Base-by-base conservation (phyloP, 30 jellyfish, hydroid and myxozoan species). In the Cassiopea xamachana region DNA sequence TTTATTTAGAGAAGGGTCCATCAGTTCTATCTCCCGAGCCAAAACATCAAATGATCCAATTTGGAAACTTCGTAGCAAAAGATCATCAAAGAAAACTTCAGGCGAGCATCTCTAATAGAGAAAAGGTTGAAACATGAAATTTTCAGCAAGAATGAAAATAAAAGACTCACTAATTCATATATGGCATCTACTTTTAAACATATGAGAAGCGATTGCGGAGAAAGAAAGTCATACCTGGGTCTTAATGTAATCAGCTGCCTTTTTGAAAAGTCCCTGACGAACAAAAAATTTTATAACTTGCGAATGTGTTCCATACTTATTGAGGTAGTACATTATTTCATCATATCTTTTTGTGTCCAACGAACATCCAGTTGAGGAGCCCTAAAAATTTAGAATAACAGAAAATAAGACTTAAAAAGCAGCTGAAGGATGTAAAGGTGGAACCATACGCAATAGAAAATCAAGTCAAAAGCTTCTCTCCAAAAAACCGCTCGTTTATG, bases 11-110 rank as follows among this genome's bases (percentile, higher is more conserved):
- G 97, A 2, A 18, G 99, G 93, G 79, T 96, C 98, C 46, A 79
- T 84, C 51, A 70, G 87, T 88, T 84, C 83, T 74, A 96, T 27
- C 75, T 92, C 97, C 44, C 90, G 87, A 15, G 89, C 77, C 9
- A 96, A 92, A 43, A 50, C 87, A 39, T 92, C 97, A 82, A 96
- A 96, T 14, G 88, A 81, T 14, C 99, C 99, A 43, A 92, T 97
- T 74, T 96, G 97, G 82, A 96, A 96, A 16, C 91, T 86, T 64
- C 92, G 83, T 79, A 88, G 46, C 17, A 96, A 75, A 46, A 96
- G 93, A 77, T 92, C 98, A 43, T 80, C 95, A 45, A 90, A 75
- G 87, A 96, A 96, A 16, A 91, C 51, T 13, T 96, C 98, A 39
- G 48, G 80, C 16, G 94, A 75, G 69, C 99, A 96, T 88, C 89